Conservation (phyloP, 2,888 invertebrate genomes). For the Xanthorhoe spadicearia region DNA sequence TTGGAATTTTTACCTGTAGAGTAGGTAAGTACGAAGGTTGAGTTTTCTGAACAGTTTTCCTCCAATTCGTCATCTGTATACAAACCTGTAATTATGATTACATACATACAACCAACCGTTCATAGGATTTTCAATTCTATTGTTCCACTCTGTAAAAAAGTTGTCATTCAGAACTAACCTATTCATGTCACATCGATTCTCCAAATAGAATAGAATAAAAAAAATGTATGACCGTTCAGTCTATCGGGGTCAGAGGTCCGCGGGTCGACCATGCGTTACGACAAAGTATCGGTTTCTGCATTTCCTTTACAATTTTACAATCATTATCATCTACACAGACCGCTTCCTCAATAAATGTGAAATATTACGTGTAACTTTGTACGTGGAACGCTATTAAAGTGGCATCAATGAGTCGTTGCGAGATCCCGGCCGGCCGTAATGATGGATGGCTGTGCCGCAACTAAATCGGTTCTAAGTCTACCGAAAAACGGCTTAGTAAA, state of each 20-base stretch:
- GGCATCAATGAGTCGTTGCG: conserved; percentile 22
- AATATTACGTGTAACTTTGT: conserved; percentile 26
- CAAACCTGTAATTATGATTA: conserved; percentile 4
- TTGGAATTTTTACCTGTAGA: conserved; percentile 7
- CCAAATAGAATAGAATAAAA: no score
- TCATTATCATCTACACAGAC: conserved; percentile 22
- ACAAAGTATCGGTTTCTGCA: conserved; percentile 19
- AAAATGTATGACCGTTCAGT: conserved; percentile 11
- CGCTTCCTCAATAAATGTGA: conserved; percentile 34
- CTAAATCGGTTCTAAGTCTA: neutral
- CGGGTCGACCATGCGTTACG: conserved; percentile 19
- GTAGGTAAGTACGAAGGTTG: neutral
- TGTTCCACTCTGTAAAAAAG: neutral
- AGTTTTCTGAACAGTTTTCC: conserved; percentile 12
- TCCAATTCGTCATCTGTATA: conserved; percentile 12
- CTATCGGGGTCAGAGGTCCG: conserved; percentile 15
- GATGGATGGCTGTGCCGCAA: conserved; percentile 4
- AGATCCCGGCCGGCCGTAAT: conserved; percentile 2
- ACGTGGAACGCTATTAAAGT: conserved; percentile 25
- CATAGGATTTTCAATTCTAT: conserved; percentile 7
- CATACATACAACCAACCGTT: neutral
- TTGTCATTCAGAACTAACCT: conserved; percentile 4
- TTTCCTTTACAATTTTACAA: conserved; percentile 26
- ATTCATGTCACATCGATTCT: conserved; percentile 5
- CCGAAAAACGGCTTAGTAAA: neutral